Evolutionary conservation across 37 sponge, comb jelly and placozoan genomes (phyloP).

Genomic region (Hormiphora californensis): DNA sequence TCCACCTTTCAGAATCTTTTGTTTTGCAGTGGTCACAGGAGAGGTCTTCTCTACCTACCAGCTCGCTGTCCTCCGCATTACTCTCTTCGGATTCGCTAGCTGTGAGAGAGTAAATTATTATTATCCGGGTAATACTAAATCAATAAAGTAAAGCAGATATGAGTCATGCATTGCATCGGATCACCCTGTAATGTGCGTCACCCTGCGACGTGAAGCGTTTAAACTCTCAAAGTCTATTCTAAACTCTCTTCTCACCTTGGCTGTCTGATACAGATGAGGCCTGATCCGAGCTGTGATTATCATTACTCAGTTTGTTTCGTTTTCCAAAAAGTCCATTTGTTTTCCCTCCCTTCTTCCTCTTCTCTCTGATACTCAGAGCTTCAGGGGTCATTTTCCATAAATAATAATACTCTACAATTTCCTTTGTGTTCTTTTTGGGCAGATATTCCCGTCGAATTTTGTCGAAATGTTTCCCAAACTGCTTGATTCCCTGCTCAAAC

Average conservation of each 20-base stretch:
- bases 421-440: slow-evolving; percentile 52
- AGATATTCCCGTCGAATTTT: slow-evolving; percentile 43
- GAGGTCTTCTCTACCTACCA: slow-evolving; percentile 39
- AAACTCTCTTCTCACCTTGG: too few species aligned
- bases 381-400: slow-evolving; percentile 45
- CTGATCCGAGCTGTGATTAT: slow-evolving; percentile 25
- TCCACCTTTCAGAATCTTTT: slow-evolving; percentile 19
- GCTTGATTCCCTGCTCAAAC: slow-evolving; percentile 47
- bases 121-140: too few species aligned
- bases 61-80: slow-evolving; percentile 37
- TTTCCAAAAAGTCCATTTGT: slow-evolving; percentile 18
- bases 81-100: slow-evolving; percentile 27
- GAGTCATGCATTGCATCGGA: too few species aligned
- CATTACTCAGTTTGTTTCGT: not conserved
- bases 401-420: slow-evolving; percentile 46
- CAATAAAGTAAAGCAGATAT: too few species aligned
- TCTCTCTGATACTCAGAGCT: slow-evolving; percentile 15
- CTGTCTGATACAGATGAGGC: not conserved
- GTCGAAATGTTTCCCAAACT: slow-evolving; percentile 54
- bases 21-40: slow-evolving; percentile 47
- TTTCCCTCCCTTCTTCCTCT: slow-evolving; percentile 8
- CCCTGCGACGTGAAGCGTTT: too few species aligned
- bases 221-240: too few species aligned
- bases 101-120: too few species aligned
- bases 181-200: too few species aligned